Evolutionary conservation across 2,888 invertebrate genomes (phyloP), one percentile per base, ranked within the genome.

Genomic region (Pollenia labialis): DNA sequence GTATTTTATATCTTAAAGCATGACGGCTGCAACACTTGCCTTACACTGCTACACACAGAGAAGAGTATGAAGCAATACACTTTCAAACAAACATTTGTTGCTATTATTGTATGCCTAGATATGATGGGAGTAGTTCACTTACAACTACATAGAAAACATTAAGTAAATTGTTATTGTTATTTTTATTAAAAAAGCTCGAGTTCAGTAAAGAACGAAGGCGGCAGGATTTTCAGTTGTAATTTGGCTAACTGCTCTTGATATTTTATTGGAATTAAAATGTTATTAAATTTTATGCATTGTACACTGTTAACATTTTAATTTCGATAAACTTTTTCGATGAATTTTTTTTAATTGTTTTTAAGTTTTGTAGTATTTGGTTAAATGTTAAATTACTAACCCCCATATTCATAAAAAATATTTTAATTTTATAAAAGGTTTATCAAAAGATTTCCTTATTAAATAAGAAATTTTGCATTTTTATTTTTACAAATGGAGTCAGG

Each of bases 91-190:
- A 82, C 64, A 77, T 66, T 64, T 82, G 46, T 72, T 85, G 64
- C 46, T 48, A 66, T 50, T 58, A 23, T 54, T 76, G 54, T 54
- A 50, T 44, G 42, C 4, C 9, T 62, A 62, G 40, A 42, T 9
- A 42, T 42, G 44, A 14, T 76, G 46, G 76, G 8, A n/a, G 54
- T 56, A 16, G 44, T 23, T 42, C 56, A 64, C 40, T 23, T 62
- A 23, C 48, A 69, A 60, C 48, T 72, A 76, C 69, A 74, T 56
- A 62, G 64, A 62, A 71, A 60, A 42, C 56, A 69, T 75, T 64
- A 76, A 76, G 81, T 71, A 85, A 85, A 76, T 81, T 85, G 58
- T 81, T 85, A 72, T 81, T 76, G 71, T 71, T 83, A 76, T 80
- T 82, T 74, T 68, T 80, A 85, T 82, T 79, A 69, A 54, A 74